Conservation (phyloP, 2,888 invertebrate genomes). For the Mantis religiosa region DNA sequence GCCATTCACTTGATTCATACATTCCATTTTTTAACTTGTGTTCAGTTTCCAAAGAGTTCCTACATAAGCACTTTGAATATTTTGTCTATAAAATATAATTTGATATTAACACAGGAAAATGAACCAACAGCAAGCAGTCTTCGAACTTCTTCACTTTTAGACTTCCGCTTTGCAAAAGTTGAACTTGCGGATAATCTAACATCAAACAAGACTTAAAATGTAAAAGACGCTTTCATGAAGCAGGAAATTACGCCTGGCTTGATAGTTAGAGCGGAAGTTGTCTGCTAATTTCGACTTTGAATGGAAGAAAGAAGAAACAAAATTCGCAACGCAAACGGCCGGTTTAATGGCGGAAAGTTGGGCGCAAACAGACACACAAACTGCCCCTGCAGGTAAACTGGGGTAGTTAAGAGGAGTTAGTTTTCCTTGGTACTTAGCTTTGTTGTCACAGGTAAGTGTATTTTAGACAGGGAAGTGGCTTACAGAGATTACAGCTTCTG, state of each 20-base stretch:
- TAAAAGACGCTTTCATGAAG: background rate
- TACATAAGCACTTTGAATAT: no score
- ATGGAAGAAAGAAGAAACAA: background rate
- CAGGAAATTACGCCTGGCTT: background rate
- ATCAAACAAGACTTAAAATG: background rate
- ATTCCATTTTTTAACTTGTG: no score
- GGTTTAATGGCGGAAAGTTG: background rate
- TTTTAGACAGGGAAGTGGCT: background rate
- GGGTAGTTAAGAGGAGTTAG: background rate
- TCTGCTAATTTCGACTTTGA: background rate
- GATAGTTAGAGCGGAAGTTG: background rate
- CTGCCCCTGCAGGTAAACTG: background rate
- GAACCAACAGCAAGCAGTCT: no score
- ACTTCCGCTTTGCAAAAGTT: no score
- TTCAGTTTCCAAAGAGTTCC: no score
- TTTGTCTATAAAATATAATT: no score
- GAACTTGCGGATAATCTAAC: background rate
- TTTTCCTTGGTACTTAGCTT: background rate
- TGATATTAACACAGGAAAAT: no score
- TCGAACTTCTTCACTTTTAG: no score
- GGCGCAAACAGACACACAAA: background rate
- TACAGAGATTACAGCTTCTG: background rate
- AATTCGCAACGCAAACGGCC: background rate
- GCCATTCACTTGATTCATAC: no score
- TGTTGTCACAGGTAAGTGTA: background rate